Evolutionary conservation across 1,140 invertebrate species (phyloP), one percentile per base, ranked within the genome.

Genomic region (Euglossa dilemma): DNA sequence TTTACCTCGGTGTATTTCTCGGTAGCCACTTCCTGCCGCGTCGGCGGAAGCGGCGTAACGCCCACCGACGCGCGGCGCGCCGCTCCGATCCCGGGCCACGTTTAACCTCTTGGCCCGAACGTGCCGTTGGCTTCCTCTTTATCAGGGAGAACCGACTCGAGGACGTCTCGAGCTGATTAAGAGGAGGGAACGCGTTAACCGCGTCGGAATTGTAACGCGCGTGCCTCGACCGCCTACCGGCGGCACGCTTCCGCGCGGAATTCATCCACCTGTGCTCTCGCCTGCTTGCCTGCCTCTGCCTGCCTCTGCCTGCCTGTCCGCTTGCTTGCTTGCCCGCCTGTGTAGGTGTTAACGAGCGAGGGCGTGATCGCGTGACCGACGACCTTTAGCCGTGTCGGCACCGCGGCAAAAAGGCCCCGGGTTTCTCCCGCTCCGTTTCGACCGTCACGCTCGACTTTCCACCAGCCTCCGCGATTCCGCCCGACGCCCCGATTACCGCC

Each of bases 351-450:
- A 87, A 88, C 87, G 79, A 87, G 83, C 63, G 77, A 70, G 77
- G 72, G 80, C 81, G 64, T 64, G 78, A 85, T 88, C 86, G 87
- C 89, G 88, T 88, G 86, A 89, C 87, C 84, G 83, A 61, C 73
- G 82, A 89, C 85, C 83, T 89, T 89, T 84, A 66, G 61, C 50
- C n/a, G 50, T 23, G 25, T 36, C 23, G 4, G 20, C 36, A 20
- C 2, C 43, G 5, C 54, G 23, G 54, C 36, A 25, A 57, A 56
- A 73, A 23, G 71, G 28, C 52, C 6, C 25, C 2, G 20, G 28
- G 28, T 43, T 57, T 12, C 52, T 25, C 18, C 36, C 69, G 18
- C n/a, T 52, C 3, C 6, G 45, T 74, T 45, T 20, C 71, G 1
- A 74, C 56, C 71, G 56, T 73, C 16, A 25, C 56, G 56, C 45